A percentile compares a stretch with the other conserved stretches of the same genome.
Conservation (phyloP, 2,113 vertebrate species). For the Rhabdornis inornatus region DNA sequence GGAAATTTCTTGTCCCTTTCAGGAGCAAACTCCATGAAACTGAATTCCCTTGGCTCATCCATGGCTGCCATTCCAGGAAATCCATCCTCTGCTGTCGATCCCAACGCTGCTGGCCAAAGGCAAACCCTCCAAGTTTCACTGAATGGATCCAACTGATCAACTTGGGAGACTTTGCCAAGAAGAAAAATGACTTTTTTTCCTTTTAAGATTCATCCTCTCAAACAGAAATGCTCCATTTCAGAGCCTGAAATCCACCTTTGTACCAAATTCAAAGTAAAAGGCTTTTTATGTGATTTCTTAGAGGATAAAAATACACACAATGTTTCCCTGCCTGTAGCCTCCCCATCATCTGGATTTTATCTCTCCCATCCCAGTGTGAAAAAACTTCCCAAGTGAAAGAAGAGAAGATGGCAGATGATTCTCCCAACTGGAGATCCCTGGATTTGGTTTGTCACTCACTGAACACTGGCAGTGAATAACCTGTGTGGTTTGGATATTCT, state of each 20-base stretch:
- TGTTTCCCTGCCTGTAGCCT: neutral
- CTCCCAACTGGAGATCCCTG: conserved; percentile 12
- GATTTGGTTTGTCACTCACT: neutral
- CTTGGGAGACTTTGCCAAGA: neutral
- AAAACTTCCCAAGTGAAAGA: neutral
- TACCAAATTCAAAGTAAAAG: neutral
- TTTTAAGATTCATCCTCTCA: neutral
- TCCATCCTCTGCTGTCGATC: neutral
- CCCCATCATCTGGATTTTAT: neutral
- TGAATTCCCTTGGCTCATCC: neutral
- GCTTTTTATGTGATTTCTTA: neutral
- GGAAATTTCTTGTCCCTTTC: neutral
- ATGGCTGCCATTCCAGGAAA: neutral
- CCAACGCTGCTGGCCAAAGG: neutral
- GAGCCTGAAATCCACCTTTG: neutral
- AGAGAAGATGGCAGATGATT: conserved; percentile 25
- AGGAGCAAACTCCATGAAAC: neutral
- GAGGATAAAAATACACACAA: neutral
- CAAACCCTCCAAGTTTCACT: neutral
- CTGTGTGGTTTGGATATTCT: neutral
- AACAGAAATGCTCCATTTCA: neutral
- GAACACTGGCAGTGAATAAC: neutral
- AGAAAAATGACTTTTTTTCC: neutral
- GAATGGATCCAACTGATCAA: neutral
- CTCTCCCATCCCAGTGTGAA: neutral